Evolutionary conservation across 2,888 invertebrate species (phyloP), one percentile per base, ranked within the genome.

Genomic region (Carterocephalus palaemon): DNA sequence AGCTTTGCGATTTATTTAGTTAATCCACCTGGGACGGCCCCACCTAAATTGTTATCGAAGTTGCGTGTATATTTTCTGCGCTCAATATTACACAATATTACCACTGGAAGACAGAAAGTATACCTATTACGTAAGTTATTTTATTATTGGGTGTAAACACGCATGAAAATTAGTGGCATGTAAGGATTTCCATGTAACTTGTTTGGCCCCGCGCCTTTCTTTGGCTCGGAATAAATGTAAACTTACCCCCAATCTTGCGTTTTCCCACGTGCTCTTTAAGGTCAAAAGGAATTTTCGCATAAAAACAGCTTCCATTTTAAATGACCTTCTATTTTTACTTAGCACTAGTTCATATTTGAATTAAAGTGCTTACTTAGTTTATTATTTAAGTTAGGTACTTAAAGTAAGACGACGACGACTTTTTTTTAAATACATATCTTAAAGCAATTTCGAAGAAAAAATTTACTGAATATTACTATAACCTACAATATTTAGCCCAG

Each of bases 151-250:
- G 54, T 53, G 56, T 62, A 62, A 52, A 59, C 54, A 53, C 51
- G 60, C 59, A 57, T 48, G 59, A 60, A 61, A 70, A 72, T 73
- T 67, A 71, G 67, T 71, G 62, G 57, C 45, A n/a, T n/a, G n/a
- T n/a, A 55, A 51, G 45, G 52, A 60, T 58, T 64, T 69, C 55
- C 54, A 64, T 64, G 59, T 22, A 29, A 32, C 22, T 31, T 40
- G n/a, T 16, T 22, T 40, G 15, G 29, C 29, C 16, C 22, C 22
- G 19, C 36, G 22, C 28, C 23, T 17, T 26, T 43, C 43, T 16
- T 34, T 16, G 16, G 36, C 28, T 13, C 28, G 7, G 29, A 15
- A 41, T 15, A 29, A 43, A 42, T 23, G 29, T 36, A 36, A 43
- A 43, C 36, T 36, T 34, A 22, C 28, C 42, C 22, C 22, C n/a